A percentile compares a stretch with the other conserved stretches of the same genome.
Conservation (phyloP, 2,113 vertebrate species). For the Chloebia gouldiae region DNA sequence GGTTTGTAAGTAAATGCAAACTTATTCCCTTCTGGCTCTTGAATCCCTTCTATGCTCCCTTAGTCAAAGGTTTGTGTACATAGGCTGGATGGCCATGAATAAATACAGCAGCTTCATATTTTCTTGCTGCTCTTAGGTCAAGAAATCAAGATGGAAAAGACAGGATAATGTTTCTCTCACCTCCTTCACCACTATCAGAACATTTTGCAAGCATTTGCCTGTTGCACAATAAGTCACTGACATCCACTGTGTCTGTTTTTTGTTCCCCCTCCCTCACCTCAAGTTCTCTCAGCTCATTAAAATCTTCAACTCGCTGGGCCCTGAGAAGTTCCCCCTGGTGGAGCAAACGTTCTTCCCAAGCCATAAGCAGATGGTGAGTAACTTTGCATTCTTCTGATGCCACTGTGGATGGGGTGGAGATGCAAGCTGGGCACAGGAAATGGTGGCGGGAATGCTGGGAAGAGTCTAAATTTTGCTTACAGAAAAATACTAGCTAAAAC, state of each 20-base stretch:
- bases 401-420: not conserved
- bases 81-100: not conserved
- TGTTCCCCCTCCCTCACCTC: not conserved
- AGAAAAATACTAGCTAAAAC: not conserved
- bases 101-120: not conserved
- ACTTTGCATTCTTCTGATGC: not conserved
- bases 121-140: not conserved
- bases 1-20: not conserved
- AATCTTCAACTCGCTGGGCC: slow-evolving; percentile 88
- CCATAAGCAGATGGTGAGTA: slow-evolving; percentile 96
- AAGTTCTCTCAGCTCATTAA: slow-evolving; percentile 98
- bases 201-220: not conserved
- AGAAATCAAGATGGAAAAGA: not conserved
- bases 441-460: not conserved
- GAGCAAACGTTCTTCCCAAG: slow-evolving; percentile 94
- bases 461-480: not conserved
- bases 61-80: not conserved
- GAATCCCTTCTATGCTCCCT: not conserved
- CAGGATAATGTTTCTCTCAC: not conserved
- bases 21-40: not conserved
- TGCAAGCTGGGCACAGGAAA: not conserved
- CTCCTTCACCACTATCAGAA: not conserved
- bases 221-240: not conserved
- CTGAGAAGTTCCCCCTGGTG: slow-evolving; percentile 95
- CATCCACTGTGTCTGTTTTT: slow-evolving; percentile 16